A percentile compares a stretch with the other conserved stretches of the same genome.
Evolutionary conservation across 2,113 vertebrate genomes (phyloP).

Genomic region (Poeciliopsis prolifica): DNA sequence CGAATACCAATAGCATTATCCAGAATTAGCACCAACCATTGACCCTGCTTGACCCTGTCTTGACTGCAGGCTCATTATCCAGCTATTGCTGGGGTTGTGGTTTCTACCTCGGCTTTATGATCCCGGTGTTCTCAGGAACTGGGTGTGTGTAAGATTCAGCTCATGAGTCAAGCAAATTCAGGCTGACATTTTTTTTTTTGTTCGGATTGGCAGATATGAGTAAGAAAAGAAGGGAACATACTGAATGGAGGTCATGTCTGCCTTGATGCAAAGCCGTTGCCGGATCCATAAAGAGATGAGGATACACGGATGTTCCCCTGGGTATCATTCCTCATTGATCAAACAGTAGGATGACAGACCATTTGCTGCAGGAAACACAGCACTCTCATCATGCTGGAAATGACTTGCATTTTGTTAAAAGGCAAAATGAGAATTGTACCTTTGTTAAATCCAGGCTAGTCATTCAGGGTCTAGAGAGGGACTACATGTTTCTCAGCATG

Average conservation of each 20-base stretch:
- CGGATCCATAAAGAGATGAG: constrained; percentile 48
- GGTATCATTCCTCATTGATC: constrained; percentile 69
- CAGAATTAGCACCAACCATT: constrained; percentile 54
- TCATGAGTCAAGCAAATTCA: constrained; percentile 43
- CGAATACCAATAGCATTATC: neutral
- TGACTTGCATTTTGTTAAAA: constrained; percentile 57
- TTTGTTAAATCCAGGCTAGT: constrained; percentile 22
- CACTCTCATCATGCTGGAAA: constrained; percentile 51
- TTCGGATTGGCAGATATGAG: constrained; percentile 50
- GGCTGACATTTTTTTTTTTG: constrained; percentile 13
- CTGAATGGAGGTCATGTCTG: constrained; percentile 6
- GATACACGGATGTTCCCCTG: constrained; percentile 50
- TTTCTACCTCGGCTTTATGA: constrained; percentile 28
- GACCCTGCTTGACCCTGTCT: constrained; percentile 60
- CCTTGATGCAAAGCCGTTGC: constrained; percentile 14
- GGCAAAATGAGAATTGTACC: constrained; percentile 32
- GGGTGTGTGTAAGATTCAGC: constrained; percentile 8
- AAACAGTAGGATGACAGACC: constrained; percentile 63
- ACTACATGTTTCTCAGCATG: neutral
- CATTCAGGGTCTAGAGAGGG: constrained; percentile 11
- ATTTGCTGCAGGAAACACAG: constrained; percentile 70
- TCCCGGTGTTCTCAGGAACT: constrained; percentile 23
- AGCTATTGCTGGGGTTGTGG: constrained; percentile 28
- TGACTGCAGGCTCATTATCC: constrained; percentile 54
- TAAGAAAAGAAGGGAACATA: constrained; percentile 19